These are phyloP conservation scores for Peromyscus leucopus DNA, from an alignment of 2,113 vertebrate species.

Conservation along the genomic window DNA sequence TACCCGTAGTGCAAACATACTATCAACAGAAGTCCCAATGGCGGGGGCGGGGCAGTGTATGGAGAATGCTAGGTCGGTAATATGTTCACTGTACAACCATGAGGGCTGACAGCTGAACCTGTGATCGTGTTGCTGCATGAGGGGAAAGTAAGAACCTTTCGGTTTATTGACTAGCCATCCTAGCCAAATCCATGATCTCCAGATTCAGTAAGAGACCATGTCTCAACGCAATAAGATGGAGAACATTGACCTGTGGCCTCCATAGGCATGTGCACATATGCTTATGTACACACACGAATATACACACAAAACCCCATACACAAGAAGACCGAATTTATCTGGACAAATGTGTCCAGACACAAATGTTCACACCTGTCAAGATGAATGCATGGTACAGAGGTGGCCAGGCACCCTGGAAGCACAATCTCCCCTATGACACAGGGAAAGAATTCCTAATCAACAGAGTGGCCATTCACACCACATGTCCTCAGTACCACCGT, in stretches of 20 bases:
- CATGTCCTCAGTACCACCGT: no score
- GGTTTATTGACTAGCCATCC: background rate
- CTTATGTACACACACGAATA: no score
- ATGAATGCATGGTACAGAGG: background rate
- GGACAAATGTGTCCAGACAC: constrained; percentile 10
- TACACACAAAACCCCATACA: background rate
- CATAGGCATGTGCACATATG: background rate
- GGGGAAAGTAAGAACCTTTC: background rate
- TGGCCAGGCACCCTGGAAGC: background rate
- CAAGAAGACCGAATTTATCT: background rate
- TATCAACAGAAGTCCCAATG: background rate
- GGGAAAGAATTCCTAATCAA: background rate
- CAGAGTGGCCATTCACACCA: background rate
- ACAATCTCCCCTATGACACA: background rate
- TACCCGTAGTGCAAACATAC: background rate
- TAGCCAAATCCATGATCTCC: background rate
- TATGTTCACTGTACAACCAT: background rate
- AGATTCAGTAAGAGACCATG: background rate
- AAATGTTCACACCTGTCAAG: background rate
- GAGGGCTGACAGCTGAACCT: background rate
- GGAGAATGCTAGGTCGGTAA: background rate
- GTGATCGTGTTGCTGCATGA: background rate
- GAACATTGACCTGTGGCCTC: background rate
- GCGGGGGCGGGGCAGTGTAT: background rate
- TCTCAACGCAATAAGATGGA: background rate